Evolutionary conservation across 23 tunicate species (phyloP), one percentile per base, ranked within the genome.

Genomic region (Pegea sp.): DNA sequence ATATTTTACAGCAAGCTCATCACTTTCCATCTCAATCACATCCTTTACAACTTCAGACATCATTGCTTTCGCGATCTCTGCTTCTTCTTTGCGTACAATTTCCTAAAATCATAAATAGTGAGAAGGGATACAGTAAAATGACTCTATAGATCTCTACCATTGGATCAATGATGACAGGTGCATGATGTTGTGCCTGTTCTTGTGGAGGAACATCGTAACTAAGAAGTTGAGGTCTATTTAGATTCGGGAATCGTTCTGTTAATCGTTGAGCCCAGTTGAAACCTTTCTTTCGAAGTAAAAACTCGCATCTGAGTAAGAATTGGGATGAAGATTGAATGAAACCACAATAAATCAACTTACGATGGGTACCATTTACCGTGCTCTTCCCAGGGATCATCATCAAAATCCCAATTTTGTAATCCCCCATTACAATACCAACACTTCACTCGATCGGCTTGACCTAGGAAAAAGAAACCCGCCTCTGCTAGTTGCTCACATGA

Each of bases 381-480:
- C 58, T 69, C 77, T 11, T 50, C 33, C 66, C 64, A 69, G 3
- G 90, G 90, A 6, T 57, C 64, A 31, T 77, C 90, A 3, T 69
- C 56, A 26, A 34, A 25, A 18, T 63, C 52, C 77, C 76, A 77
- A 42, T 77, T 34, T 30, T 77, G 76, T 22, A 77, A 21, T 1
- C 66, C 67, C n/a, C 90, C 90, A 57, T 69, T 64, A 54, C 90
- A 77, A 46, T 69, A 59, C 51, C 78, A 77, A 53, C 90, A 77
- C 43, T 63, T 69, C 20, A 77, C 77, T 4, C 77, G 62, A 33
- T 77, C 90, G 22, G 61, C 30, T 8, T 33, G 25, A 4, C 72
- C 72, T 4, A 49, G 34, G 56, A 46, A 67, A 24, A 59, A 69
- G 25, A 69, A 61, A 4, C 67, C 76, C 1, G 76, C 76, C 3